Evolutionary conservation across 2,888 invertebrate genomes (phyloP), one percentile per base, ranked within the genome.

Genomic region (Alitta virens): DNA sequence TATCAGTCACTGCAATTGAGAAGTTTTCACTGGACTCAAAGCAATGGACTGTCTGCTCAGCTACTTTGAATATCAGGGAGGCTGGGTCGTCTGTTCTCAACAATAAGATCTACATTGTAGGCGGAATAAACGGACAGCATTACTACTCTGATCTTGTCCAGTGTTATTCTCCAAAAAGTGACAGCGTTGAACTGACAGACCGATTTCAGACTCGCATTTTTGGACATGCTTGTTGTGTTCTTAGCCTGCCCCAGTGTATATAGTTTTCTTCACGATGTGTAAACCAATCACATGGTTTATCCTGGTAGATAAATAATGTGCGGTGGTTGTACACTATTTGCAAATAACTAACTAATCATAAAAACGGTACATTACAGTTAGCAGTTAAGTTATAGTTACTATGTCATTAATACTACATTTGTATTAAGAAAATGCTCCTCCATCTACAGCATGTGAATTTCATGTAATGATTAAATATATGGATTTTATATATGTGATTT

Each of bases 111-210:
- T 78, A 75, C 67, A 75, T 80, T 54, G 77, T 78, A n/a, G 80
- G 80, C 1, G 79, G 80, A 21, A 77, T 79, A 25, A 78, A 77
- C 62, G 77, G 77, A 18, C 77, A 78, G 60, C 78, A 78, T 58
- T 76, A 77, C 64, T 77, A 74, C 61, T 78, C 78, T 2, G 77
- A 80, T 60, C 61, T 76, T 1, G 69, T 80, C 1, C 77, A 78
- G 63, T 68, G 66, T 42, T 80, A 74, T 63, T 71, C 74, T 27
- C 74, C 77, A 2, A 67, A 64, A 1, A 71, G 69, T 49, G 78
- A 79, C 60, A 68, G 70, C 33, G 66, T 79, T 24, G 68, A 68
- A 2, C 65, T 76, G 43, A 71, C 77, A 7, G 76, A 78, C 25
- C 73, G 74, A 57, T 77, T 77, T 63, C 73, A 77, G 1, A 76